phyloP scores from a whole-genome alignment of 2,113 vertebrate genomes.

The Romanogobio albipinnatus region DNA sequence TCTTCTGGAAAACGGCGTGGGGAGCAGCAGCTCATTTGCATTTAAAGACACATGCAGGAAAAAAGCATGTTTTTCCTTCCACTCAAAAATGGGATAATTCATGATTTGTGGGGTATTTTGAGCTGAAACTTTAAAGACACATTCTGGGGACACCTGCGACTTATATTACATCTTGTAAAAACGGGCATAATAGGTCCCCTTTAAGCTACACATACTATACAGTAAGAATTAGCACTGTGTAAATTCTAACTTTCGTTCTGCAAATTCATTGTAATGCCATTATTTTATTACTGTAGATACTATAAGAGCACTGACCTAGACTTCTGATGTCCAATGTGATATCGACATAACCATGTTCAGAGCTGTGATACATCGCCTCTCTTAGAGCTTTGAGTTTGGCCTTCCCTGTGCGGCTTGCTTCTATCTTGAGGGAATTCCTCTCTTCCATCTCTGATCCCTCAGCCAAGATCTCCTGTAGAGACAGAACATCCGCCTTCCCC shows the following conservation, averaged over 20 bases:
- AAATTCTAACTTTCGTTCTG: neutral
- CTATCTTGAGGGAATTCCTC: constrained; percentile 81
- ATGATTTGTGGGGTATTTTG: no score
- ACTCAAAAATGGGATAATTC: no score
- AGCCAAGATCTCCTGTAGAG: constrained; percentile 95
- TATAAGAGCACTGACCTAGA: constrained; percentile 80
- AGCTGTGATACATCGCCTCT: constrained; percentile 98
- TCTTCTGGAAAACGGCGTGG: no score
- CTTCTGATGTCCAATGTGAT: constrained; percentile 95
- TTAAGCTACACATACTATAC: neutral
- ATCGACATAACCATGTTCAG: constrained; percentile 94
- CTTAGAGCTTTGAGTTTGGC: constrained; percentile 93
- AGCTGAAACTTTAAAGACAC: no score
- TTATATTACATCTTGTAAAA: no score
- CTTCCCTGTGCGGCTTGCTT: constrained; percentile 87
- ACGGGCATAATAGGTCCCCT: no score
- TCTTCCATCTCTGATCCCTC: constrained; percentile 89
- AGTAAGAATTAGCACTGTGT: neutral
- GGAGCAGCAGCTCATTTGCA: no score
- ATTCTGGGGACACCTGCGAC: no score
- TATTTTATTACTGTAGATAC: neutral
- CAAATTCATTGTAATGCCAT: neutral
- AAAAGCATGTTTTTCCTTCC: no score
- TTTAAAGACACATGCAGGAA: no score
- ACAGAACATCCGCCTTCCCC: constrained; percentile 92